A percentile compares a stretch with the other conserved stretches of the same genome.
These are phyloP conservation scores for Leguminivora glycinivorella DNA, from an alignment of 1,140 invertebrate species.

Conservation along the genomic window DNA sequence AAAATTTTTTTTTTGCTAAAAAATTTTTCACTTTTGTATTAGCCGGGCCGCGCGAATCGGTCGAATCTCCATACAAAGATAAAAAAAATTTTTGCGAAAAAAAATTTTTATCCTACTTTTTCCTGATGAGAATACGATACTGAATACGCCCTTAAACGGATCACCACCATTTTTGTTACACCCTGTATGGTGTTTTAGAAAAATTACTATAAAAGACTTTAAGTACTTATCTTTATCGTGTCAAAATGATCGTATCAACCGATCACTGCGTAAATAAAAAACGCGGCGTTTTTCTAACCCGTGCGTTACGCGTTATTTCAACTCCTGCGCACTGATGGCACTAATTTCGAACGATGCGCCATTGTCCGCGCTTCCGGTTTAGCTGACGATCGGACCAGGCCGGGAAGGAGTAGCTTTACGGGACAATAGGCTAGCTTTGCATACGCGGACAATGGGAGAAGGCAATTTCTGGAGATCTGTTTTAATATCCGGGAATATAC, in stretches of 20 bases:
- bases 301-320: neutral
- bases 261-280: neutral
- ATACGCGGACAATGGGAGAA: neutral
- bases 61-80: no score
- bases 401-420: neutral
- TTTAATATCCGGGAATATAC: neutral
- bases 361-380: slow-evolving; percentile 60
- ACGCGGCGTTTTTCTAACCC: neutral
- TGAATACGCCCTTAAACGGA: no score
- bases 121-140: no score
- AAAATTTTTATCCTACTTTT: no score
- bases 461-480: neutral
- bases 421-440: neutral
- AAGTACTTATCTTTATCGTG: neutral
- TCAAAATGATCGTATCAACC: neutral
- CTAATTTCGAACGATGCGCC: slow-evolving; percentile 50
- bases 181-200: no score
- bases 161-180: no score
- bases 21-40: no score
- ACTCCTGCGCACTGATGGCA: slow-evolving; percentile 38
- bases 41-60: no score
- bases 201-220: no score
- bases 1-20: no score
- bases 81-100: no score
- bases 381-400: slow-evolving; percentile 27